phyloP scores from a whole-genome alignment of 2,888 invertebrate genomes.

The Hartigia nigra region DNA sequence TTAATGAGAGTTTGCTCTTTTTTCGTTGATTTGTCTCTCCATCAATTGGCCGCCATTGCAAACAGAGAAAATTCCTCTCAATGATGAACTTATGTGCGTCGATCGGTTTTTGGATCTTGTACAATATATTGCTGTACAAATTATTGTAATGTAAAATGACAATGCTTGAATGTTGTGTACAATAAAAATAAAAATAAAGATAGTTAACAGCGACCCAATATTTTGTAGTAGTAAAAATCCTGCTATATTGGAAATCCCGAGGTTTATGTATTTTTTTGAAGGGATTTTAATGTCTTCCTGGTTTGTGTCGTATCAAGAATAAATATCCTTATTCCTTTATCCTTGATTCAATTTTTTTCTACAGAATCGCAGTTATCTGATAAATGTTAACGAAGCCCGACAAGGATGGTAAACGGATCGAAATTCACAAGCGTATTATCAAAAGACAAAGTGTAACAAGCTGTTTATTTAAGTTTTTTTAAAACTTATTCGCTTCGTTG shows the following conservation, averaged over 20 bases:
- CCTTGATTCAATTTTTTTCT: neutral
- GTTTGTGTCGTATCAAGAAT: neutral
- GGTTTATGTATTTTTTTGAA: neutral
- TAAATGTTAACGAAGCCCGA: neutral
- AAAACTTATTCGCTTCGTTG: neutral
- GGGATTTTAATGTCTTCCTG: neutral
- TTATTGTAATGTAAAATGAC: neutral
- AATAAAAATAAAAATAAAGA: neutral
- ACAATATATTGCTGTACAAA: neutral
- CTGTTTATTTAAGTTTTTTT: neutral
- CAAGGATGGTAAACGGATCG: neutral
- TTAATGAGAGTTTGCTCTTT: neutral
- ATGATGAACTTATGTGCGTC: neutral
- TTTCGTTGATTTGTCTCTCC: neutral
- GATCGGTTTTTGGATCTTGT: neutral
- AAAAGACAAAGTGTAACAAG: neutral
- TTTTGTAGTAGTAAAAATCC: neutral
- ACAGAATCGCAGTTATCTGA: neutral
- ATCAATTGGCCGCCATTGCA: neutral
- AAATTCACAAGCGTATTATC: neutral
- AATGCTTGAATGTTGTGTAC: neutral
- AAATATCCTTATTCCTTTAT: neutral
- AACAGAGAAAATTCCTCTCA: neutral
- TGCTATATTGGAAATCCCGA: neutral
- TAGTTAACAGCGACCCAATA: neutral